Percentiles rank a stretch among this genome's conserved stretches.
Evolutionary conservation across 2,888 invertebrate species (phyloP).

Genomic region (Andrena minutula): DNA sequence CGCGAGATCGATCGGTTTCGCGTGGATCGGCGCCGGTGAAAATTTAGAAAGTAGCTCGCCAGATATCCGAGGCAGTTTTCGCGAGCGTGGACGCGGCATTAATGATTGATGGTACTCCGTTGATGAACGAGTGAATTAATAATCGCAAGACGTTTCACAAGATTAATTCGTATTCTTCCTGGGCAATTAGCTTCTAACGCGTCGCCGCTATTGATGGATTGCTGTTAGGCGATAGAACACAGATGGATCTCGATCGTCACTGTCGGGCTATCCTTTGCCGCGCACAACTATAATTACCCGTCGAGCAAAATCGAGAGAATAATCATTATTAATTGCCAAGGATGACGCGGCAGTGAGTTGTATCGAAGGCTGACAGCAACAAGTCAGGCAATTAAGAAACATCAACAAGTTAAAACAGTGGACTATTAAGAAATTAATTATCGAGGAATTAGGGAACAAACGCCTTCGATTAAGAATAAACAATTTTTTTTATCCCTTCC

Average conservation of each 20-base stretch:
- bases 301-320: not conserved
- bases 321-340: not conserved
- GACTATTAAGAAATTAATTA: too few species aligned
- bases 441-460: too few species aligned
- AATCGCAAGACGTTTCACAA: constrained; percentile 33
- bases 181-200: constrained; percentile 48
- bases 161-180: constrained; percentile 47
- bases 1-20: not conserved
- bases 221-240: not conserved
- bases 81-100: not conserved
- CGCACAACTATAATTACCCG: not conserved
- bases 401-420: too few species aligned
- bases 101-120: constrained; percentile 18
- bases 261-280: not conserved
- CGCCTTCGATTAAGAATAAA: not conserved
- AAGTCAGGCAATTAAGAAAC: too few species aligned
- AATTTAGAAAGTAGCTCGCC: not conserved
- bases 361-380: not conserved
- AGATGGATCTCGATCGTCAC: not conserved
- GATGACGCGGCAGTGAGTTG: not conserved
- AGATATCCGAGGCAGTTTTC: not conserved
- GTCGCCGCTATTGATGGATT: constrained; percentile 38
- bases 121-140: constrained; percentile 36
- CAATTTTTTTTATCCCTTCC: too few species aligned
- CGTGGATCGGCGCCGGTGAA: not conserved